Evolutionary conservation across 53 echinoderm and acorn worm genomes (phyloP), one percentile per base, ranked within the genome.

Genomic region (Apostichopus leukothele): DNA sequence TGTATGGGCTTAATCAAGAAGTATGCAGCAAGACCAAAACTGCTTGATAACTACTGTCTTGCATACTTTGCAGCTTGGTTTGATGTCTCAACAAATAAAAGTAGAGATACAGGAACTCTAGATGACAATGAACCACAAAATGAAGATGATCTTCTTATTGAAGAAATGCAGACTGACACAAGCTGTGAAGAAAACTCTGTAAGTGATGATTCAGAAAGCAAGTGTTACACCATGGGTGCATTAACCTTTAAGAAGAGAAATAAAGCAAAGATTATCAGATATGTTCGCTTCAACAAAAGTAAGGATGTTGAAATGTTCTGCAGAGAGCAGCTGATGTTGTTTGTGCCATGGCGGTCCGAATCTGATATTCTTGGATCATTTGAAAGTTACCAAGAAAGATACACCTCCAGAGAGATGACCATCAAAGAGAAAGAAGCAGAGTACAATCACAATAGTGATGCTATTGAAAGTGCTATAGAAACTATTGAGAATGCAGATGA

Each of bases 31-130:
- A 90, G 86, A 76, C 90, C 90, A 16, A 90, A 86, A 86, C 5
- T 75, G 5, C 23, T 90, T 6, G 63, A 90, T n/a, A 9, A n/a
- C 50, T 90, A 83, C 18, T 90, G 90, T 83, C 67, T 90, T 9
- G 90, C 90, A 53, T 86, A 90, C 27, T 90, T 67, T 88, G 85
- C 75, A 81, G 73, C 91, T n/a, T 74, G 71, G 57, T 91, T 78
- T 21, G 52, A 53, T 79, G 66, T 73, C 60, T 67, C 75, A 50
- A 7, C 81, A 55, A 51, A 50, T 55, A 91, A 78, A 68, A 13
- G 9, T 83, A 89, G 9, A 73, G 86, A 80, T 7, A 61, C 26
- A 19, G 83, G 73, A 27, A 14, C 59, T 80, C 80, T 89, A 84
- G 75, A 83, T 89, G 50, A 18, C 23, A 55, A 83, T 39, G 50